Base-by-base conservation (phyloP, 2,797 vertebrate genomes). In the Syngnathus acus region DNA sequence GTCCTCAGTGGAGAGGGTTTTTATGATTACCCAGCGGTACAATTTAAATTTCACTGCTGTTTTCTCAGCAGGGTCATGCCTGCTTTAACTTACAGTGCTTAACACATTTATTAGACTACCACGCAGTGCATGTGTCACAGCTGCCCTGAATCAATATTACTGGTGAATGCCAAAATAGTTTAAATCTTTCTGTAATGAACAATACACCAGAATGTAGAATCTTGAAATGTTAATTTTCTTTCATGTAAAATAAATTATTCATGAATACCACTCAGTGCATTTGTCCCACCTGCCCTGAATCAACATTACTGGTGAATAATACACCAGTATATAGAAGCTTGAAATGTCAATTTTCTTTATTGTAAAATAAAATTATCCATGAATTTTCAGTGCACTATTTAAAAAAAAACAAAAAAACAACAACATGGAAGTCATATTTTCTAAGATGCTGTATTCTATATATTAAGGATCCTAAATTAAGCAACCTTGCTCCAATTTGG, bases 41-140 rank as follows among this genome's bases (percentile, higher is more conserved):
- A 75, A 74, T 64, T 75, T 42, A 74, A 76, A 68, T 67, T 26
- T 58, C 57, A 80, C 62, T 65, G 61, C 72, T 71, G 57, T 32
- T 65, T 26, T 66, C 62, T 70, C 39, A 69, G 38, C 54, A 63
- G 38, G 50, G 58, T 42, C 19, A 9, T 65, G 51, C 64, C 21
- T 32, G 51, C 67, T 72, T 72, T 57, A 51, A 21, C 2, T 9
- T 51, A 50, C 6, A 51, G 19, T 5, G 6, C n/a, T 51, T n/a
- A 51, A 21, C 50, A 19, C 19, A 21, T n/a, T n/a, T 9, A 51
- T n/a, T n/a, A 51, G 47, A 66, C 65, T 70, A 58, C 21, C 62
- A 72, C 50, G 64, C 64, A 32, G n/a, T 38, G n/a, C 43, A n/a
- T 50, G 60, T 65, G 71, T 32, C 54, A 26, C 23, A 57, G 26